Conservation (phyloP, 1,140 invertebrate genomes). For the Pantala flavescens region DNA sequence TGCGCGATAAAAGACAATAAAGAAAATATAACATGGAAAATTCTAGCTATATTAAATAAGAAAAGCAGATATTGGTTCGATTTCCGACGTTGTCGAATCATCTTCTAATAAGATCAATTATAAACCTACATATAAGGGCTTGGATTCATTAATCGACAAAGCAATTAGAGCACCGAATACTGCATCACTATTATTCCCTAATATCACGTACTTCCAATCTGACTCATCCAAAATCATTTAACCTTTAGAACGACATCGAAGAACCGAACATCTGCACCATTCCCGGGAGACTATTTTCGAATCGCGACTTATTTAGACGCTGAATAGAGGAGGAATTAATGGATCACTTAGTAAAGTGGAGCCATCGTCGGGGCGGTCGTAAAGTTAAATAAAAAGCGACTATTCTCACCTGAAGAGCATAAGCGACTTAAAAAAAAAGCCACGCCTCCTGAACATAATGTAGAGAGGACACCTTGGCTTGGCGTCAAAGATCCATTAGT, state of each 20-base stretch:
- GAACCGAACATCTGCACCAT: too few relatives aligned
- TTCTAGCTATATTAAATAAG: too few relatives aligned
- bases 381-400: not conserved
- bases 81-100: too few relatives aligned
- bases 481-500: slow-evolving; percentile 5
- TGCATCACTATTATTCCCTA: too few relatives aligned
- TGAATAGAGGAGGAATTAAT: not conserved
- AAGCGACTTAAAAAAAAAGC: not conserved
- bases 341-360: not conserved
- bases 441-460: not conserved
- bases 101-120: too few relatives aligned
- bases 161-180: too few relatives aligned
- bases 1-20: too few relatives aligned
- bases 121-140: too few relatives aligned
- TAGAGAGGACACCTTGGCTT: not conserved
- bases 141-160: too few relatives aligned
- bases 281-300: not conserved
- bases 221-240: not conserved
- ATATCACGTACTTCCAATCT: not conserved
- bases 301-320: not conserved
- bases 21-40: too few relatives aligned
- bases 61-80: too few relatives aligned
- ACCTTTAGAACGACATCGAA: not conserved
- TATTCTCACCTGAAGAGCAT: not conserved
- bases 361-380: not conserved